Base-by-base conservation (phyloP, 2,797 vertebrate species). In the Vultur gryphus region DNA sequence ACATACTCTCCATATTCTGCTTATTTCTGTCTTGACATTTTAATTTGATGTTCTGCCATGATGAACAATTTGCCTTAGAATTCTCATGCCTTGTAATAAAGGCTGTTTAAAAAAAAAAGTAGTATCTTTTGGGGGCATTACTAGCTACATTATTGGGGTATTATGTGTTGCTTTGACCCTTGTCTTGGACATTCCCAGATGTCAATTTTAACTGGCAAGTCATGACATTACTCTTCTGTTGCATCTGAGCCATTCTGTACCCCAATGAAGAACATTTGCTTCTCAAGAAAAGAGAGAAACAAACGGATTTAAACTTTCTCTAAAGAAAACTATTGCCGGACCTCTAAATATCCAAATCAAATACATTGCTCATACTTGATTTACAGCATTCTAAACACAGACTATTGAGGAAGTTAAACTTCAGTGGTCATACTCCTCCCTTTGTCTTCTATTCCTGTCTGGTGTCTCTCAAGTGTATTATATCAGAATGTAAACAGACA, bases 21-120 rank as follows among this genome's bases (percentile, higher is more conserved):
- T 96, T 97, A 73, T 96, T 94, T 97, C 96, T 95, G 62, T 92
- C 83, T 90, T 91, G 84, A 87, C 18, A 9, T 91, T 97, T 97
- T 96, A 67, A 96, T 95, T 96, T 96, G 93, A 97, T 95, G 97
- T 98, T 96, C 92, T 97, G 81, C 96, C 93, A 93, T 95, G 94
- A 77, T 95, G 84, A 97, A 98, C 97, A 97, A 97, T 97, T 97
- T 98, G 89, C 96, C 97, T 93, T 97, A 95, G 95, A 97, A 97
- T 96, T 97, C 71, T 97, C 69, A 80, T 93, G 97, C 97, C 97
- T 98, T 97, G 48, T 87, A 93, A 97, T 87, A 96, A 94, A 97
- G 96, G 97, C 97, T 95, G 35, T 91, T 90, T 26, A 18, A 87
- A 96, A 95, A 90, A 71, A 7, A 5, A 37, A 37, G 37, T 48